Evolutionary conservation across 2,797 vertebrate genomes (phyloP).

Genomic region (Chrysocyon brachyurus): DNA sequence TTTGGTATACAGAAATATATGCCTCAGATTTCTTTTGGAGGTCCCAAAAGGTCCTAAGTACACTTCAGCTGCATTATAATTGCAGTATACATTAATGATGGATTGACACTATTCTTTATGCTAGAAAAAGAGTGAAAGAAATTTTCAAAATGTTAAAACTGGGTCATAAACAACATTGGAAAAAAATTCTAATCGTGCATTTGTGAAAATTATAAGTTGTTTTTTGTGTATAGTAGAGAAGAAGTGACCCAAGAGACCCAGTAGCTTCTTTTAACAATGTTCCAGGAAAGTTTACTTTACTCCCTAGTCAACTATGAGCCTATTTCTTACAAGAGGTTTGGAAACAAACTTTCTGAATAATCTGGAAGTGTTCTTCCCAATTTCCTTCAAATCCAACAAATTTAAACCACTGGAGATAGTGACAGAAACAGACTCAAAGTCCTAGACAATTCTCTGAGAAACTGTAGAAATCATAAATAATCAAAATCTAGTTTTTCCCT

Average conservation of each 20-base stretch:
- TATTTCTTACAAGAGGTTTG: conserved; percentile 64
- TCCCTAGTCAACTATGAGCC: conserved; percentile 61
- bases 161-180: not conserved
- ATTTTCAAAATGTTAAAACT: conserved; percentile 72
- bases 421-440: conserved; percentile 70
- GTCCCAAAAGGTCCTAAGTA: not conserved
- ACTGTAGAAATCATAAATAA: conserved; percentile 50
- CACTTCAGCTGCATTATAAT: not conserved
- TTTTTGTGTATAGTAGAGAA: not conserved
- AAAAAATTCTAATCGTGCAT: not conserved
- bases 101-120: not conserved
- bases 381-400: conserved; percentile 76
- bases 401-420: conserved; percentile 74
- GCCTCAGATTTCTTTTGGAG: not conserved
- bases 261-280: not conserved
- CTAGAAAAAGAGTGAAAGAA: conserved; percentile 3
- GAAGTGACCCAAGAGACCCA: not conserved
- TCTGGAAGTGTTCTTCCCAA: conserved; percentile 60
- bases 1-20: not conserved
- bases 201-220: conserved; percentile 61
- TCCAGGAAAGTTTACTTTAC: conserved; percentile 69
- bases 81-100: conserved; percentile 4
- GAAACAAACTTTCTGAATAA: conserved; percentile 74
- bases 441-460: conserved; percentile 67
- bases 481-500: conserved; percentile 52